Evolutionary conservation across 2,113 vertebrate species (phyloP).

Genomic region (Varanus komodoensis): DNA sequence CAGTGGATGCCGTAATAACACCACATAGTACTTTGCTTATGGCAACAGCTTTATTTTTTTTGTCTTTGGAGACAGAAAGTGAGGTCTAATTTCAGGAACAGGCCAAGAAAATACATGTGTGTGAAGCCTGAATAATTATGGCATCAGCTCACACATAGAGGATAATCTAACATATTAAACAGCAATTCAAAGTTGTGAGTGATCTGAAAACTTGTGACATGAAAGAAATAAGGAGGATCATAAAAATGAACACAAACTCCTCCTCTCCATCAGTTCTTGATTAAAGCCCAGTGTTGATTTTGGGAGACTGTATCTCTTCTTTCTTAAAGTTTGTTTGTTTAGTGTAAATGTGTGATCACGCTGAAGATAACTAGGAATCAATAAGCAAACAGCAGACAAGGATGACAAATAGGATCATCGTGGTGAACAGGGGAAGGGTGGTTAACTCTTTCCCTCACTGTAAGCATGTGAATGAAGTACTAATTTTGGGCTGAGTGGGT

Average conservation of each 20-base stretch:
- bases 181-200: slow-evolving; percentile 13
- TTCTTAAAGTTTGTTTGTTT: not conserved
- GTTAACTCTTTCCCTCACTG: not conserved
- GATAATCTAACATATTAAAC: slow-evolving; percentile 6
- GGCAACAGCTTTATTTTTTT: slow-evolving; percentile 56
- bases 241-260: not conserved
- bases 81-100: slow-evolving; percentile 32
- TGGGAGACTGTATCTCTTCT: not conserved
- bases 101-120: slow-evolving; percentile 34
- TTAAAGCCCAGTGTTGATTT: not conserved
- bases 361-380: too few species aligned
- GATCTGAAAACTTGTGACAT: slow-evolving; percentile 32
- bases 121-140: slow-evolving; percentile 37
- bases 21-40: slow-evolving; percentile 25
- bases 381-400: too few species aligned
- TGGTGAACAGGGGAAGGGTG: not conserved
- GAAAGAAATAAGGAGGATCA: not conserved
- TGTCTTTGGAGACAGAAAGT: slow-evolving; percentile 52
- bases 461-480: not conserved
- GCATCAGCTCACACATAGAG: slow-evolving; percentile 53
- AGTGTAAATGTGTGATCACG: not conserved
- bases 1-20: slow-evolving; percentile 18
- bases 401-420: too few species aligned
- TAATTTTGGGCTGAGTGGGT: too few species aligned
- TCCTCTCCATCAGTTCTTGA: not conserved